Evolutionary conservation across 2,797 vertebrate species (phyloP).

Genomic region (Ammospiza maritima): DNA sequence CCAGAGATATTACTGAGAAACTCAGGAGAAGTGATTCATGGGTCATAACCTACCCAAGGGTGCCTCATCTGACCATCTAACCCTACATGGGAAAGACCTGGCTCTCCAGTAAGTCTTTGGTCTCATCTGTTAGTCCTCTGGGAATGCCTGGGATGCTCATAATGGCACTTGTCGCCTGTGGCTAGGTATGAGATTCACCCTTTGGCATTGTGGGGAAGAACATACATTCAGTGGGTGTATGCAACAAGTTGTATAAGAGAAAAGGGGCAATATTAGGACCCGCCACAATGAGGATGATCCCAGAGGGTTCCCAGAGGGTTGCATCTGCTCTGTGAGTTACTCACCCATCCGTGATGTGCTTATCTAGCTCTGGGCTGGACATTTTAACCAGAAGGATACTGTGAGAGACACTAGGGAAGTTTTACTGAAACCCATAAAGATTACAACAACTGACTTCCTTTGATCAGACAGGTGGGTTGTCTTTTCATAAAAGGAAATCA

Average conservation of each 20-base stretch:
- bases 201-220: background rate
- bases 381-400: background rate
- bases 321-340: fast-evolving
- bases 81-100: fast-evolving
- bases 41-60: fast-evolving
- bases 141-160: background rate
- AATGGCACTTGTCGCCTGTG: background rate
- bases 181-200: background rate
- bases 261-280: background rate
- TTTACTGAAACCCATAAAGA: background rate
- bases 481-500: background rate
- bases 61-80: background rate
- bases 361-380: background rate
- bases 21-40: background rate
- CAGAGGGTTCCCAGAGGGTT: background rate
- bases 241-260: background rate
- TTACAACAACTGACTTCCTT: background rate
- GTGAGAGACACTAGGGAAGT: background rate
- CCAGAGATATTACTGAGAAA: background rate
- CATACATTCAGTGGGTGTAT: background rate
- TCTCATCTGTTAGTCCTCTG: background rate
- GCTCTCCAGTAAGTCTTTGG: background rate
- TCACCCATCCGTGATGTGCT: no score
- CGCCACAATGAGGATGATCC: background rate
- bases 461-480: background rate